Base-by-base conservation (phyloP, 92 coral and sea anemone species). In the Plumapathes pennacea region DNA sequence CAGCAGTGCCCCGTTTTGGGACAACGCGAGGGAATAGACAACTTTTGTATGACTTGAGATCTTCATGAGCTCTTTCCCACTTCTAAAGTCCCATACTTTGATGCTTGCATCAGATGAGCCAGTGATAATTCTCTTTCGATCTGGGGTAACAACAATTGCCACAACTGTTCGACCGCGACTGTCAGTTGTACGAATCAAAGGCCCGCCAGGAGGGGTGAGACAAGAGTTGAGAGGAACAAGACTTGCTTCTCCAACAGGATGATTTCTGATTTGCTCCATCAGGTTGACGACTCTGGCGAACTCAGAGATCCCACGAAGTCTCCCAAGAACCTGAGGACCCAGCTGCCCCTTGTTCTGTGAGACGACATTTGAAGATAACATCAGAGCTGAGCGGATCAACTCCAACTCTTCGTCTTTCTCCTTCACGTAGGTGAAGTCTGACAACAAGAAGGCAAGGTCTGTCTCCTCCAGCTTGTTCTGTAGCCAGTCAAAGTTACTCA, bases 161-260 rank as follows among this genome's bases (percentile, higher is more conserved):
- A 61, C 26, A 11, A 79, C 60, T 8, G 54, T 79, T 11, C 72
- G 53, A 14, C 65, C 38, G 4, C 57, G 49, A 0, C 72, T 57
- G 39, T 62, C 53, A 14, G 66, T 70, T 32, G 78, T 79, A 38
- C 64, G 64, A 3, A 79, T 50, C 31, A 79, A 52, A 9, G 85
- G 74, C 10, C 85, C 85, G 20, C 70, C 80, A 18, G 85, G 85
- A 12, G 77, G 74, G 0, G 85, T 71, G 12, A 79, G 59, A 29
- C 85, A 79, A 37, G 67, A 63, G 40, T 43, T 63, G 3, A 73
- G 34, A 18, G 85, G 85, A 6, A 79, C 17, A 8, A 80, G 38
- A 46, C 61, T 37, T 18, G 36, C 30, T 25, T 55, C 53, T 38
- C 24, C 38, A 14, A 22, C 10, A 18, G 37, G 25, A 25, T 13